A percentile compares a stretch with the other conserved stretches of the same genome.
These are phyloP conservation scores for Pleuronectes platessa DNA, from an alignment of 2,113 vertebrate species.

Conservation along the genomic window DNA sequence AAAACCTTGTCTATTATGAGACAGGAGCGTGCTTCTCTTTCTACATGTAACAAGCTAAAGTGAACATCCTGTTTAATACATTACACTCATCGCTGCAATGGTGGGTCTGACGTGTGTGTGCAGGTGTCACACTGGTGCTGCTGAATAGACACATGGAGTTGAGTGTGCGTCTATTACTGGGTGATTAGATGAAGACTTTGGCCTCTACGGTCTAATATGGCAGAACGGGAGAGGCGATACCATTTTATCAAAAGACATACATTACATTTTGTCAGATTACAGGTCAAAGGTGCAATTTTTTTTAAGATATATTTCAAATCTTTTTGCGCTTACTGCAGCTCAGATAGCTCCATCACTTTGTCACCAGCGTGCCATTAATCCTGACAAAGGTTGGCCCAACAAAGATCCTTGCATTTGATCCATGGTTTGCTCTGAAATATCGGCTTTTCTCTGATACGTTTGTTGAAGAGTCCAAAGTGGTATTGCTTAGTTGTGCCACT, in stretches of 20 bases:
- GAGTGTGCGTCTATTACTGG: slow-evolving; percentile 40
- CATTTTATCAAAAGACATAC: background rate
- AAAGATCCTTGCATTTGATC: no score
- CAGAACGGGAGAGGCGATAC: background rate
- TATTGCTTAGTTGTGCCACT: no score
- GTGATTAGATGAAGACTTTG: slow-evolving; percentile 21
- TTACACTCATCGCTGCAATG: slow-evolving; percentile 11
- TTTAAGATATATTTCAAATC: no score
- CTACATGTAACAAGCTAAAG: slow-evolving; percentile 4
- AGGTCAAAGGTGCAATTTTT: no score
- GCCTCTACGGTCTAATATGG: slow-evolving; percentile 10
- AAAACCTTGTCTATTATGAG: slow-evolving; percentile 31
- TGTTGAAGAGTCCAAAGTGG: background rate
- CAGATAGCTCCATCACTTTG: no score
- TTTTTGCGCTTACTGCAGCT: no score
- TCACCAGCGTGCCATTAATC: no score
- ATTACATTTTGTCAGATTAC: background rate
- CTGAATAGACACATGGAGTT: background rate
- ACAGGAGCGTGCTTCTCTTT: slow-evolving; percentile 18
- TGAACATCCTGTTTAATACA: background rate
- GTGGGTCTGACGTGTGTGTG: slow-evolving; percentile 35
- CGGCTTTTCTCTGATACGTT: background rate
- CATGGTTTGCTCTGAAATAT: no score
- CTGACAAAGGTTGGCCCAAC: no score
- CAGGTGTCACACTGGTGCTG: no score